Evolutionary conservation across 2,888 invertebrate genomes (phyloP).

Genomic region (Drosophila koepferae): DNA sequence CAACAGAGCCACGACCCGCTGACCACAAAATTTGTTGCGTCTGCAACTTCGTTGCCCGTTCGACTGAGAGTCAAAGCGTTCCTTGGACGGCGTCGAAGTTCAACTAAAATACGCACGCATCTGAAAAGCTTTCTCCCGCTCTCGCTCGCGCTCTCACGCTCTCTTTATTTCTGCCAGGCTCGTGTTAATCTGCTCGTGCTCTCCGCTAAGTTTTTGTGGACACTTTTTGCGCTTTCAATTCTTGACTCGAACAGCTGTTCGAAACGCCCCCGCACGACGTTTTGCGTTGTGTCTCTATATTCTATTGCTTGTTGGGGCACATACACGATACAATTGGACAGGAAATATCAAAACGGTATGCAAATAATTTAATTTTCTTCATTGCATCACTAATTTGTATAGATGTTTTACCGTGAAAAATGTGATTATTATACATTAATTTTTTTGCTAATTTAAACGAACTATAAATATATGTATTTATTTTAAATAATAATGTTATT

Average conservation of each 20-base stretch:
- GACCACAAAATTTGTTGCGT: conserved; percentile 58
- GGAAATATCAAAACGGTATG: no score
- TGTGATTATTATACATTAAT: no score
- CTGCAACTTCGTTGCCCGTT: conserved; percentile 58
- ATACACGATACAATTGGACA: conserved; percentile 24
- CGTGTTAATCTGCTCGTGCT: neutral
- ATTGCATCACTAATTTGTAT: no score
- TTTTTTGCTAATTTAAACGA: no score
- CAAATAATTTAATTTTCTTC: no score
- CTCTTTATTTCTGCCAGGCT: neutral
- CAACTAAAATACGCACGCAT: conserved; percentile 9
- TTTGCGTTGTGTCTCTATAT: neutral
- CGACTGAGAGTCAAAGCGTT: conserved; percentile 41
- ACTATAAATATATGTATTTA: no score
- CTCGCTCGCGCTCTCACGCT: conserved; percentile 10
- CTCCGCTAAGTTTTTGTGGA: conserved; percentile 29
- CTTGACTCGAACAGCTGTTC: conserved; percentile 45
- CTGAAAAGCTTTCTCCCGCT: conserved; percentile 34
- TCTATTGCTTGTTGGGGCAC: neutral
- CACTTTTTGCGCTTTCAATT: conserved; percentile 28
- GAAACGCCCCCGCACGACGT: conserved; percentile 13
- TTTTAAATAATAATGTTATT: no score
- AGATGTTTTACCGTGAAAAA: no score
- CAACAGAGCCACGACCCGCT: conserved; percentile 55
- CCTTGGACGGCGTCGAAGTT: conserved; percentile 8